Evolutionary conservation across 2,888 invertebrate genomes (phyloP).

Genomic region (Eudiplozoon nipponicum): DNA sequence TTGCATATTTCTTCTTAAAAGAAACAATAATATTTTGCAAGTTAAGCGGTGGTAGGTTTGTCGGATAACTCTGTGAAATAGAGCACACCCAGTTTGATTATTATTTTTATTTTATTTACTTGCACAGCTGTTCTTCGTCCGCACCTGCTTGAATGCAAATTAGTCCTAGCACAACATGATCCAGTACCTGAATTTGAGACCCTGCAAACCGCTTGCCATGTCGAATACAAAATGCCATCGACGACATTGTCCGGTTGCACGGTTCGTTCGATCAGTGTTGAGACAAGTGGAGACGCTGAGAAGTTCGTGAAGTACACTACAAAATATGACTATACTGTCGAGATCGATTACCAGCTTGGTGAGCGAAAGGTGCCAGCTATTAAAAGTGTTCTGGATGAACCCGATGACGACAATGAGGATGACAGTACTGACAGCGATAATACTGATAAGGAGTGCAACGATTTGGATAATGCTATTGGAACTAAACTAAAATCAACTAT

Average conservation of each 20-base stretch:
- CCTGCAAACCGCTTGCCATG: conserved; percentile 51
- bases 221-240: conserved; percentile 82
- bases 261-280: conserved; percentile 43
- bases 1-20: background rate
- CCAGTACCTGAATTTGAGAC: conserved; percentile 50
- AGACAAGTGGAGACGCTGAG: conserved; percentile 41
- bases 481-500: no score
- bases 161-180: conserved; percentile 80
- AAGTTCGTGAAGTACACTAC: conserved; percentile 85
- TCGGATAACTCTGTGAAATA: no score
- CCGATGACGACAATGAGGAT: background rate
- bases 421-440: no score
- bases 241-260: conserved; percentile 59
- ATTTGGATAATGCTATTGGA: no score
- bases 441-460: no score
- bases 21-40: background rate
- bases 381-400: conserved; percentile 16
- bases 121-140: conserved; percentile 67
- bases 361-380: conserved; percentile 9
- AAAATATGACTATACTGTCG: conserved; percentile 36
- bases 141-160: conserved; percentile 63
- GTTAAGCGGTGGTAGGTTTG: background rate
- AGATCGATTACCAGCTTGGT: conserved; percentile 15
- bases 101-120: background rate
- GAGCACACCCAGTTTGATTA: no score